Conservation (phyloP, 2,888 invertebrate species). For the Drosophila birchii region DNA sequence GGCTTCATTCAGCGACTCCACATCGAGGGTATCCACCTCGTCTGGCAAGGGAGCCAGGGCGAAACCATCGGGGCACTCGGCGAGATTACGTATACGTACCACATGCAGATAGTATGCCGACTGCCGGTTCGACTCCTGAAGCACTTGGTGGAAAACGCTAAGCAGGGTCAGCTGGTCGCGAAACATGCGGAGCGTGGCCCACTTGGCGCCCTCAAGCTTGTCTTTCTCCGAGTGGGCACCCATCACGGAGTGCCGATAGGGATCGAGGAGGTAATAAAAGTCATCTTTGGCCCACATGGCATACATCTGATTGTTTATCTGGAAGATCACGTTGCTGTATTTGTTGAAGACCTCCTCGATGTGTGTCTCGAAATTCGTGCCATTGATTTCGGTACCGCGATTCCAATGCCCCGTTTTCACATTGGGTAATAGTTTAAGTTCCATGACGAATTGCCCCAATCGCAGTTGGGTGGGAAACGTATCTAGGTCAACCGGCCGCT, state of each 20-base stretch:
- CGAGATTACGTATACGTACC: conserved; percentile 60
- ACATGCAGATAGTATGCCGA: conserved; percentile 72
- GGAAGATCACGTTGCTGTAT: conserved; percentile 72
- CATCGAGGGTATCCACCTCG: conserved; percentile 39
- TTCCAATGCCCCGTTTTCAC: conserved; percentile 71
- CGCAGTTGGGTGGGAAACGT: conserved; percentile 76
- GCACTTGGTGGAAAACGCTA: conserved; percentile 77
- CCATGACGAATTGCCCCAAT: conserved; percentile 77
- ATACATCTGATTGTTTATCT: conserved; percentile 80
- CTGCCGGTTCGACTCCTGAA: conserved; percentile 74
- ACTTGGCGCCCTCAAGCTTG: conserved; percentile 46
- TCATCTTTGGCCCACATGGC: conserved; percentile 78
- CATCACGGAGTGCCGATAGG: conserved; percentile 78
- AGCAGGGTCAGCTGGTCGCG: conserved; percentile 69
- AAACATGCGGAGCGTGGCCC: conserved; percentile 81
- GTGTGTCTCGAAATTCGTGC: conserved; percentile 53
- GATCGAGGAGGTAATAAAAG: conserved; percentile 82
- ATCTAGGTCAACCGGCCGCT: conserved; percentile 63
- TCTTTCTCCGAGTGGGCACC: conserved; percentile 25
- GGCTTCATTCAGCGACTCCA: conserved; percentile 69
- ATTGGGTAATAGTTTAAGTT: conserved; percentile 57
- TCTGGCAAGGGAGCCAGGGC: conserved; percentile 33
- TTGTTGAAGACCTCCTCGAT: conserved; percentile 47
- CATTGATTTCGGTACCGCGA: conserved; percentile 29
- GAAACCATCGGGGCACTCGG: conserved; percentile 51